Base-by-base conservation (phyloP, 2,113 vertebrate species). In the Irena cyanogastra region DNA sequence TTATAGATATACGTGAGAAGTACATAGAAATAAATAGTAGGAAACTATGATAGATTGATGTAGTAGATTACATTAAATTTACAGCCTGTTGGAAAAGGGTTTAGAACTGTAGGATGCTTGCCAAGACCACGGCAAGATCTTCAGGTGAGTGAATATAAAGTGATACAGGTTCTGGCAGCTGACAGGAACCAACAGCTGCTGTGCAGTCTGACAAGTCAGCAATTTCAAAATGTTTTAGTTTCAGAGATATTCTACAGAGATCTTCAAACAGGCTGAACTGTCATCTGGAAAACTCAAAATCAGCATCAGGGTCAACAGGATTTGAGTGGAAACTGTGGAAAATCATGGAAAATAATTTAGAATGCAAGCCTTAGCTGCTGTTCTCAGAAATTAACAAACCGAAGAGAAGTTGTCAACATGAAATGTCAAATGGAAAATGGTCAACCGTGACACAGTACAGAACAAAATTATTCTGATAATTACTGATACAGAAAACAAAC, bases 61-160 rank as follows among this genome's bases (percentile, higher is more conserved):
- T 44, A 54, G 74, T 84, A 71, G 84, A 85, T 90, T 82, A 60
- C 7, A 41, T 44, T 90, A 71, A 35, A 82, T 52, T 66, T 91
- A 7, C 19, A 90, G 49, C 4, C 57, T 65, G 26, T 16, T 82
- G 66, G 31, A 85, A 85, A 18, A 68, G 26, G 39, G 57, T 85
- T 93, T 72, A 75, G 31, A 85, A 82, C 4, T 19, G 15, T 26
- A 72, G 22, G 22, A 85, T 26, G 28, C 9, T 79, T 90, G 85
- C 85, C 92, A 96, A 93, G 54, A 74, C 50, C 23, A 61, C 77
- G 59, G 54, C 28, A 93, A 89, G 45, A 57, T 85, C 42, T 94
- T 91, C 82, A 94, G 92, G 90, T 95, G 88, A 85, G 45, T 0
- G 21, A 90, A 57, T 80, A 92, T 90, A 94, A 85, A 91, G 44